These are phyloP conservation scores for Drosophila kuntzei DNA, from an alignment of 2,888 invertebrate genomes.

Conservation along the genomic window DNA sequence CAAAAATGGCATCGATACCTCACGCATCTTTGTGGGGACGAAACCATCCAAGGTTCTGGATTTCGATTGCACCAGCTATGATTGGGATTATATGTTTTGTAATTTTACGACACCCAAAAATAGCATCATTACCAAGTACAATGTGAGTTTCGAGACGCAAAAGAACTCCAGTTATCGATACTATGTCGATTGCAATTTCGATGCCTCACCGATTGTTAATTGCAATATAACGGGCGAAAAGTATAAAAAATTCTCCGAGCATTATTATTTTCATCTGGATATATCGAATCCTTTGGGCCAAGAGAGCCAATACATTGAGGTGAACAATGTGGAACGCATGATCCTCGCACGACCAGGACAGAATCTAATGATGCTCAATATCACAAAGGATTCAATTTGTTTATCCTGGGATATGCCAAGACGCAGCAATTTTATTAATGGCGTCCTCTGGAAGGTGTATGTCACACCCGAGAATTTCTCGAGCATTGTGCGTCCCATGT, in stretches of 20 bases:
- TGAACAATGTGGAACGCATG: constrained; percentile 73
- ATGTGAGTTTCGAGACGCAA: constrained; percentile 68
- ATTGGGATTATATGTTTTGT: constrained; percentile 91
- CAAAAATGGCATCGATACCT: constrained; percentile 66
- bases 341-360: constrained; percentile 77
- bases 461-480: constrained; percentile 70
- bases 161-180: constrained; percentile 57
- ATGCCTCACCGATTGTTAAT: constrained; percentile 67
- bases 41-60: constrained; percentile 89
- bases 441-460: constrained; percentile 78
- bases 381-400: constrained; percentile 73
- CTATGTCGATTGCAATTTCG: constrained; percentile 71
- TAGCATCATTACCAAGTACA: constrained; percentile 87
- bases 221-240: constrained; percentile 79
- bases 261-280: constrained; percentile 88
- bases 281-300: constrained; percentile 88
- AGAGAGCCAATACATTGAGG: constrained; percentile 71
- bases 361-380: constrained; percentile 62
- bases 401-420: constrained; percentile 78
- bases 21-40: constrained; percentile 84
- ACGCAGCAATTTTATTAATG: constrained; percentile 70
- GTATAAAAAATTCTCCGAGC: constrained; percentile 86
- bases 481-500: constrained; percentile 40
- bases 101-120: constrained; percentile 89
- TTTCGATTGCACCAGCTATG: constrained; percentile 90